Evolutionary conservation across 2,113 vertebrate species (phyloP).

Genomic region (Bubo scandiacus): DNA sequence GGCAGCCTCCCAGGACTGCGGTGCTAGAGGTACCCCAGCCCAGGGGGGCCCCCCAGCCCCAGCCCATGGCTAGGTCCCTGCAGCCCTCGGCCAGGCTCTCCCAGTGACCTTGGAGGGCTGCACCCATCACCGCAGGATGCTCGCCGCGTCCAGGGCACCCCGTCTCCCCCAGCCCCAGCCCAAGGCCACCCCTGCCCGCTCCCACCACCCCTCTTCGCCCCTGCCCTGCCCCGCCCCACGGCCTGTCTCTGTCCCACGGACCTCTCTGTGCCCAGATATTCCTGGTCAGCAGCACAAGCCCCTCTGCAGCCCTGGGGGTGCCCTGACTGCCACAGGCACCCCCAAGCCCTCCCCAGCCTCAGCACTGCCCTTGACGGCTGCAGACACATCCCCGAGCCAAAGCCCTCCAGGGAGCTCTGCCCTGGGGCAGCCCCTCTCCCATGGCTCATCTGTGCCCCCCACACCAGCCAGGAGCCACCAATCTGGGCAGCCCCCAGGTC

Average conservation of each 20-base stretch:
- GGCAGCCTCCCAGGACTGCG: neutral
- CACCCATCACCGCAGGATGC: neutral
- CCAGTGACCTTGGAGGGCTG: neutral
- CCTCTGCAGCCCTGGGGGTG: neutral
- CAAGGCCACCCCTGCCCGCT: neutral
- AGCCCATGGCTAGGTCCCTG: rapidly evolving
- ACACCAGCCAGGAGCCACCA: rapidly evolving
- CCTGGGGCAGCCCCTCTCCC: neutral
- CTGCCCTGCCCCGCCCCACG: neutral
- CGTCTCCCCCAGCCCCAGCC: rapidly evolving
- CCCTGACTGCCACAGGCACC: neutral
- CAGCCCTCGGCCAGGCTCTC: rapidly evolving
- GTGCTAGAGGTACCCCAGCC: neutral
- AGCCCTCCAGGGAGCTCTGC: neutral
- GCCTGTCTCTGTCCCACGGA: rapidly evolving
- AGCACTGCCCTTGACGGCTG: neutral
- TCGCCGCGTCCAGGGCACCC: rapidly evolving
- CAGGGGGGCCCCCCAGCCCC: neutral
- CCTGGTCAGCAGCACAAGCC: neutral
- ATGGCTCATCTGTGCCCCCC: rapidly evolving
- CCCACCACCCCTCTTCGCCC: neutral
- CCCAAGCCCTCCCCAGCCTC: neutral
- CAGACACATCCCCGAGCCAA: rapidly evolving
- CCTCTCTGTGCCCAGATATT: neutral
- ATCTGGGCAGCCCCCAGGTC: neutral